phyloP scores from a whole-genome alignment of 2,888 invertebrate genomes.

The Mactromeris polynyma region DNA sequence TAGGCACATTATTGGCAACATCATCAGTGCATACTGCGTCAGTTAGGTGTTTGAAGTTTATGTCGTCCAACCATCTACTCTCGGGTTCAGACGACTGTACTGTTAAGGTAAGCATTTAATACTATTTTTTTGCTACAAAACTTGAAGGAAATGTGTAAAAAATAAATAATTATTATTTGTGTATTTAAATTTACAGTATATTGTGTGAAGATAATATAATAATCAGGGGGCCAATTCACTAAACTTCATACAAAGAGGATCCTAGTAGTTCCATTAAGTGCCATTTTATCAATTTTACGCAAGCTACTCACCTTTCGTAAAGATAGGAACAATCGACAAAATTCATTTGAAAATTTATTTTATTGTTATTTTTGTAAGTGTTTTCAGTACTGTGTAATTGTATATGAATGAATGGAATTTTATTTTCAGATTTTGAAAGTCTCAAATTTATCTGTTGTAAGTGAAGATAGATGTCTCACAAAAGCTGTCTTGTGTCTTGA shows the following conservation, averaged over 20 bases:
- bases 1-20: background rate
- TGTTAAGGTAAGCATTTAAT: slow-evolving; percentile 68
- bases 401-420: background rate
- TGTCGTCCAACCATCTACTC: slow-evolving; percentile 70
- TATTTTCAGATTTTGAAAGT: slow-evolving; percentile 8
- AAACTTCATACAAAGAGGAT: too few species aligned
- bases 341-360: too few species aligned
- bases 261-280: too few species aligned
- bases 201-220: too few species aligned
- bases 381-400: background rate
- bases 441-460: slow-evolving; percentile 8
- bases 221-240: too few species aligned
- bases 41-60: slow-evolving; percentile 76
- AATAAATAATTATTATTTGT: too few species aligned
- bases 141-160: too few species aligned
- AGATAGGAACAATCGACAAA: too few species aligned
- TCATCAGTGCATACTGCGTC: slow-evolving; percentile 71
- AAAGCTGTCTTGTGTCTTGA: slow-evolving; percentile 78
- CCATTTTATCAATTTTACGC: too few species aligned
- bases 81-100: slow-evolving; percentile 81
- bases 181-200: too few species aligned
- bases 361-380: background rate
- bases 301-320: too few species aligned
- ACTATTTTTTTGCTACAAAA: background rate
- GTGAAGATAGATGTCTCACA: slow-evolving; percentile 68